phyloP scores from a whole-genome alignment of 1,140 invertebrate genomes.

The Nomia melanderi region DNA sequence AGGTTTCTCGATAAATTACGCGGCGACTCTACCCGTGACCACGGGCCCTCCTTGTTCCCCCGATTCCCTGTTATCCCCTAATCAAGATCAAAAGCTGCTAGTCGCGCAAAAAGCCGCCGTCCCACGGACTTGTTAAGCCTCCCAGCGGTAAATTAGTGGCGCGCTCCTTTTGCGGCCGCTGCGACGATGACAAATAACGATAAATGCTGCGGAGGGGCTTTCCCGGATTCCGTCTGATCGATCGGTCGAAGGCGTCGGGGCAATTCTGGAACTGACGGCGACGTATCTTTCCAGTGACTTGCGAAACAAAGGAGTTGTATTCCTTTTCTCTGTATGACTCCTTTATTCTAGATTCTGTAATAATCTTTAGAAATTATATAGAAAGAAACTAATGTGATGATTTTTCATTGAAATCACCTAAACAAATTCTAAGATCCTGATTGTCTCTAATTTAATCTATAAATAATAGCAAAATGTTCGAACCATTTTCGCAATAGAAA shows the following conservation, averaged over 20 bases:
- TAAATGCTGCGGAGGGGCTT: not conserved
- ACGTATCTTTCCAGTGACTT: not conserved
- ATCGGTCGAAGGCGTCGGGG: not conserved
- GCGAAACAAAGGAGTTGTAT: too few relatives aligned
- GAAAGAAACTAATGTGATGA: too few relatives aligned
- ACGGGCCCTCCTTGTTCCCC: not conserved
- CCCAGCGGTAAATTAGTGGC: conserved; percentile 4
- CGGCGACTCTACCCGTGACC: not conserved
- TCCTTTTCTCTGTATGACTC: too few relatives aligned
- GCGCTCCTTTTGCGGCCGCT: not conserved
- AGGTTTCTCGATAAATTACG: conserved; percentile 52
- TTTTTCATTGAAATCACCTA: too few relatives aligned
- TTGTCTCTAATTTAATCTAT: too few relatives aligned
- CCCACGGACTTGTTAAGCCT: conserved; percentile 12
- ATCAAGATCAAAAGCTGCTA: conserved; percentile 44
- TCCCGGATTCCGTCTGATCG: not conserved
- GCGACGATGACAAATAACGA: conserved; percentile 31
- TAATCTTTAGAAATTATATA: too few relatives aligned
- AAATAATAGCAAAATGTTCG: too few relatives aligned
- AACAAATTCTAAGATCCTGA: too few relatives aligned
- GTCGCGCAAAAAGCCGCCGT: conserved; percentile 10
- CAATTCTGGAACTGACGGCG: too few relatives aligned
- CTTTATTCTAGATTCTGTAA: too few relatives aligned
- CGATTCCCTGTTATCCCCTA: conserved; percentile 24
- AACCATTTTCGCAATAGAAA: too few relatives aligned